Evolutionary conservation across 2,888 invertebrate species (phyloP), one percentile per base, ranked within the genome.

Genomic region (Endotricha flammealis): DNA sequence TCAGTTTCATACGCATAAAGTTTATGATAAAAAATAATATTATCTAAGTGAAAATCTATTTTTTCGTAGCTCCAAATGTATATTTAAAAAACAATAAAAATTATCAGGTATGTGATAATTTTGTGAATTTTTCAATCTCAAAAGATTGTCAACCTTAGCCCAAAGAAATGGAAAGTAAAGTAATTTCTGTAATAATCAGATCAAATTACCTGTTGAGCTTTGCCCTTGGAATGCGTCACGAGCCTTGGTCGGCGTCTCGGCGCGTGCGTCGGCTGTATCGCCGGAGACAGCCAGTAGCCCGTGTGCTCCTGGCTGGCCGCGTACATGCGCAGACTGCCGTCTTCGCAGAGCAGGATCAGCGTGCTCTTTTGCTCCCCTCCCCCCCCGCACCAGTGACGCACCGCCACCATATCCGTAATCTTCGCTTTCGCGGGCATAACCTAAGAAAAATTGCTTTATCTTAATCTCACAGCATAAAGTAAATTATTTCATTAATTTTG

Each of bases 321-420:
- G 69, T 96, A 97, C 79, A 98, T 97, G 36, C 97, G 90, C 44
- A 99, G 85, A 65, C 97, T 97, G 20, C 98, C 98, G 75, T 99
- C 98, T 73, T 99, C 98, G 73, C 98, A 98, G 9, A 99, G 88
- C 13, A 98, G 75, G 44, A 98, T 95, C 36, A 98, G 87, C 0
- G 98, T 98, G 2, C 97, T 97, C 61, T 96, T 91, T 59, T 92
- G 90, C 57, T 97, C 95, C 14, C 91, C 91, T 6, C 92, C 90
- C 61, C 97, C 79, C 9, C 92, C 91, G 38, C 93, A 92, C 42
- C 92, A 91, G 69, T 98, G 98, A 1, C 98, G 90, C 33, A 98
- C 95, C 0, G 97, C 96, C 0, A 98, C 97, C 91, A 98, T 96
- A 71, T 98, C 98, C 75, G 97, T 97, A 29, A 98, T 97, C 77